phyloP scores from a whole-genome alignment of 2,797 vertebrate genomes.

The Eulemur coronatus region DNA sequence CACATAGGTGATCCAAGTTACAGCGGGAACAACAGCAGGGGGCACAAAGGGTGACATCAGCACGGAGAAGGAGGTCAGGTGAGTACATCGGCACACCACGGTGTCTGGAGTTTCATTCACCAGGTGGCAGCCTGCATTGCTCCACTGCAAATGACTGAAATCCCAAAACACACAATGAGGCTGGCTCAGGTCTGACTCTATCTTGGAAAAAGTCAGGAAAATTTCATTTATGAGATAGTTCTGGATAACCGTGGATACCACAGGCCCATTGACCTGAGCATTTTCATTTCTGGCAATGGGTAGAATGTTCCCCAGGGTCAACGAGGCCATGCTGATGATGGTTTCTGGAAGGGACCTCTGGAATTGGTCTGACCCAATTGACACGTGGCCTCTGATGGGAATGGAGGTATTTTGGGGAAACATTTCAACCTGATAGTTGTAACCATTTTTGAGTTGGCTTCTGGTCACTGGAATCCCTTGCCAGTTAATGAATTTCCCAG shows the following conservation, averaged over 20 bases:
- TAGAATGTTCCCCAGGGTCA: constrained; percentile 70
- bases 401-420: neutral
- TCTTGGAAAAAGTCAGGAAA: constrained; percentile 69
- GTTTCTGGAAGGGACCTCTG: neutral
- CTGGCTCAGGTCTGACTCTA: constrained; percentile 50
- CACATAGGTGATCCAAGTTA: constrained; percentile 70
- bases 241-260: constrained; percentile 53
- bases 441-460: neutral
- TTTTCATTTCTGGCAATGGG: neutral
- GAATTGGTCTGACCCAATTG: constrained; percentile 67
- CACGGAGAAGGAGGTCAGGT: constrained; percentile 80
- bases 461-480: constrained; percentile 32
- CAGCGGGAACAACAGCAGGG: neutral
- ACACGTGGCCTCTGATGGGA: constrained; percentile 34
- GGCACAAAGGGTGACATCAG: constrained; percentile 71
- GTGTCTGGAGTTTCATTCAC: constrained; percentile 47
- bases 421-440: constrained; percentile 53
- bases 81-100: constrained; percentile 66
- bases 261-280: constrained; percentile 72
- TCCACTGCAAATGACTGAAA: constrained; percentile 60
- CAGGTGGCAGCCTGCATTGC: constrained; percentile 37
- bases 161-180: constrained; percentile 76
- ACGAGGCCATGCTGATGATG: constrained; percentile 65
- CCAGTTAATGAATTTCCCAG: constrained; percentile 64
- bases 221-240: constrained; percentile 58